These are phyloP conservation scores for Clepsis dumicolana DNA, from an alignment of 2,888 invertebrate genomes.

Conservation along the genomic window DNA sequence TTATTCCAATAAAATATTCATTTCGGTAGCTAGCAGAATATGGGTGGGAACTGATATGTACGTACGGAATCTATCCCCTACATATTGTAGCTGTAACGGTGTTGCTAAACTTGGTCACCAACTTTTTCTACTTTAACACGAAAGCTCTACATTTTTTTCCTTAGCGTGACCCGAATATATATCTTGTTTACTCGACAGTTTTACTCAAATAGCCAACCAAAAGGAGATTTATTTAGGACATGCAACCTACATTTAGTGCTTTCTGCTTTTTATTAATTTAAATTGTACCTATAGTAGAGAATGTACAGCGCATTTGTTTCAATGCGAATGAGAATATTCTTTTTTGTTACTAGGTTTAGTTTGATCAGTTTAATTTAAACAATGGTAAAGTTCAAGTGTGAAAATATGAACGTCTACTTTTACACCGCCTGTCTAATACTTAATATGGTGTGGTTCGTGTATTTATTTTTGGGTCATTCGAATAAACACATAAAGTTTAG, in stretches of 20 bases:
- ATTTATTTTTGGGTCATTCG: not conserved
- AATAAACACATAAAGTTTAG: not conserved
- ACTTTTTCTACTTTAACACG: not conserved
- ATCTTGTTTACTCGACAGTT: slow-evolving; percentile 31
- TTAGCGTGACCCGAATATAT: slow-evolving; percentile 26
- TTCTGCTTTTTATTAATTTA: slow-evolving; percentile 19
- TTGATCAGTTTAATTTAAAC: not conserved
- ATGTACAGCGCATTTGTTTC: not conserved
- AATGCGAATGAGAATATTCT: not conserved
- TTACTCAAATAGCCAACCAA: slow-evolving; percentile 30
- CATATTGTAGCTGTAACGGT: slow-evolving; percentile 5
- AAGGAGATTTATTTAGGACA: slow-evolving; percentile 30
- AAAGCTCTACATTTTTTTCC: slow-evolving; percentile 15
- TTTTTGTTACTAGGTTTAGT: not conserved
- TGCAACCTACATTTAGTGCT: slow-evolving; percentile 12
- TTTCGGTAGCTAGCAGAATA: slow-evolving; percentile 23
- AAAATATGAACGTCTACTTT: not conserved
- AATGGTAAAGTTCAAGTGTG: not conserved
- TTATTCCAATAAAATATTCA: slow-evolving; percentile 37
- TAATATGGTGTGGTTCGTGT: too few relatives aligned
- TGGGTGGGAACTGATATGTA: not conserved
- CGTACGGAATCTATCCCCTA: not conserved
- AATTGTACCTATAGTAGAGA: not conserved
- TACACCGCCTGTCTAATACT: not conserved
- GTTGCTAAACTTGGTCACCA: slow-evolving; percentile 3